These are phyloP conservation scores for Holacanthella duospinosa DNA, from an alignment of 2,888 invertebrate genomes.

Conservation along the genomic window DNA sequence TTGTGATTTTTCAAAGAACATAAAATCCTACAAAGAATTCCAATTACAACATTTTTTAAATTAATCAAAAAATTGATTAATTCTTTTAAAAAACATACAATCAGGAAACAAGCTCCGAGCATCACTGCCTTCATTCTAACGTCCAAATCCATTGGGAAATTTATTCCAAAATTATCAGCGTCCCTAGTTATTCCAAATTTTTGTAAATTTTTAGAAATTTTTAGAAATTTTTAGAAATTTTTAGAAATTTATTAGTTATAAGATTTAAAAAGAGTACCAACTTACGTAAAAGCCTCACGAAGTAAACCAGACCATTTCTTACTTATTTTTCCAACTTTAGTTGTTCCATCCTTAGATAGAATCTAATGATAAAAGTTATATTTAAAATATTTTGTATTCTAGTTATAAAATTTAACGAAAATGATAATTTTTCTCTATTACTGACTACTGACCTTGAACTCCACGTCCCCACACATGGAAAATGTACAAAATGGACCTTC, in stretches of 20 bases:
- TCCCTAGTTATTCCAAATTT: too few species aligned
- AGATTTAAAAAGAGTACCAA: too few species aligned
- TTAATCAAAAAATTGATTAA: background rate
- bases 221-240: too few species aligned
- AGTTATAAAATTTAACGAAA: background rate
- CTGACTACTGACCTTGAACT: slow-evolving; percentile 56
- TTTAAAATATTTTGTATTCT: too few species aligned
- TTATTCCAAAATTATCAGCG: slow-evolving; percentile 32
- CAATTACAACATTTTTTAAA: background rate
- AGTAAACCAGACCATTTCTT: slow-evolving; percentile 43
- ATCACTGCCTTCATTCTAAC: slow-evolving; percentile 45
- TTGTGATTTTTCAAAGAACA: slow-evolving; percentile 40
- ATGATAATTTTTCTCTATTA: background rate
- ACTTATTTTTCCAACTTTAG: slow-evolving; percentile 44
- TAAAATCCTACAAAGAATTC: slow-evolving; percentile 17
- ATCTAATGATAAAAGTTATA: slow-evolving; percentile 39
- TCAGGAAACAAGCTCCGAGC: slow-evolving; percentile 46
- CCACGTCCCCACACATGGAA: slow-evolving; percentile 69
- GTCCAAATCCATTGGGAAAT: slow-evolving; percentile 47
- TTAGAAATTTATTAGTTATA: too few species aligned
- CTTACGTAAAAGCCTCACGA: slow-evolving; percentile 43
- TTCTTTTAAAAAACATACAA: slow-evolving; percentile 43
- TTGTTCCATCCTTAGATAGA: slow-evolving; percentile 41
- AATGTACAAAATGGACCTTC: slow-evolving; percentile 71
- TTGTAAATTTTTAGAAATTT: too few species aligned